A percentile compares a stretch with the other conserved stretches of the same genome.
Conservation (phyloP, 2,888 invertebrate species). For the Microplitis deprimator region DNA sequence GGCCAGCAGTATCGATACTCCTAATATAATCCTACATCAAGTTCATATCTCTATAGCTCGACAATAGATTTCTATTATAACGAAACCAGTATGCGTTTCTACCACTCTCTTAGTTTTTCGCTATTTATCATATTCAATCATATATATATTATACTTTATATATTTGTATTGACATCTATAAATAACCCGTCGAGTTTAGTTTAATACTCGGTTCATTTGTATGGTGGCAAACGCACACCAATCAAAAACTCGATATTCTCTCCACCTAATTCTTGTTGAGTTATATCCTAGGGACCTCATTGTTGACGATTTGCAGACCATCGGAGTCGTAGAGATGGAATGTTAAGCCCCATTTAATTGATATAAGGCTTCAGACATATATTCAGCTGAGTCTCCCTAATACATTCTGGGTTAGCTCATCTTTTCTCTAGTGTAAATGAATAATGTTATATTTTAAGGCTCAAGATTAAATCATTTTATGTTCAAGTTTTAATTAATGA, state of each 20-base stretch:
- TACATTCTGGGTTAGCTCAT: neutral
- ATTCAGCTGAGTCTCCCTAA: neutral
- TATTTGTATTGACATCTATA: neutral
- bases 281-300: constrained; percentile 40
- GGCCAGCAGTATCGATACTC: constrained; percentile 35
- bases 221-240: neutral
- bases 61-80: constrained; percentile 42
- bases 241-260: constrained; percentile 13
- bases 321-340: constrained; percentile 44
- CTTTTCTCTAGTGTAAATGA: neutral
- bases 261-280: constrained; percentile 33
- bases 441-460: neutral
- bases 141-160: neutral
- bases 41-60: constrained; percentile 32
- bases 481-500: too few relatives aligned
- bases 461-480: too few relatives aligned
- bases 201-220: neutral
- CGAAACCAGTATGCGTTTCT: constrained; percentile 25
- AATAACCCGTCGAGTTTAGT: neutral
- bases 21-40: constrained; percentile 32
- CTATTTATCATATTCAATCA: neutral
- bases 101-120: neutral
- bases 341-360: constrained; percentile 59
- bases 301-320: constrained; percentile 42
- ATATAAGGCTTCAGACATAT: constrained; percentile 41